These are phyloP conservation scores for Cepaea nemoralis DNA, from an alignment of 1,140 invertebrate genomes.

Conservation along the genomic window DNA sequence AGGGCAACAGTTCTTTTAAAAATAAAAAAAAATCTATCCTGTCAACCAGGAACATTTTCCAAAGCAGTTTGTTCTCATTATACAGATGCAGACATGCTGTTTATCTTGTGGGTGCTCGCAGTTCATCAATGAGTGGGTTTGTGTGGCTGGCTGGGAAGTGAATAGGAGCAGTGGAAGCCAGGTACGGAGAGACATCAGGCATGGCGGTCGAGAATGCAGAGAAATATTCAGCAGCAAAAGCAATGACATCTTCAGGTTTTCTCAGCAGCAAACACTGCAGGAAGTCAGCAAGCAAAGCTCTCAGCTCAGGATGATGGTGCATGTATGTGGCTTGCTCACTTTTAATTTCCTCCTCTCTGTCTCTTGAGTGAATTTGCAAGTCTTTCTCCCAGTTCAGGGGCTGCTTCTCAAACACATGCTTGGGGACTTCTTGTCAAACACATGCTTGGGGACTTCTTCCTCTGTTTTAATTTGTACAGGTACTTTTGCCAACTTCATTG, in stretches of 20 bases:
- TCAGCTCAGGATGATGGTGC: slow-evolving; percentile 70
- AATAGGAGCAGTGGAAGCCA: slow-evolving; percentile 62
- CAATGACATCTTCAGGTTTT: slow-evolving; percentile 70
- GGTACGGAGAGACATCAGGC: slow-evolving; percentile 61
- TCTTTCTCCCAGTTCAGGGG: slow-evolving; percentile 71
- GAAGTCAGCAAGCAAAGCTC: slow-evolving; percentile 70
- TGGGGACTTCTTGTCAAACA: slow-evolving; percentile 62
- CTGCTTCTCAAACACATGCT: slow-evolving; percentile 69
- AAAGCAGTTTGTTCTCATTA: too few relatives aligned
- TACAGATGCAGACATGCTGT: too few relatives aligned
- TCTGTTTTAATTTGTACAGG: slow-evolving; percentile 66
- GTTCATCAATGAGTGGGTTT: slow-evolving; percentile 65
- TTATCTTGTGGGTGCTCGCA: slow-evolving; percentile 59
- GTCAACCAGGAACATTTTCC: too few relatives aligned
- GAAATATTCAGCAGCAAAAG: slow-evolving; percentile 71
- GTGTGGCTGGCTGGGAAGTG: slow-evolving; percentile 65
- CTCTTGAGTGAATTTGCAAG: slow-evolving; percentile 70
- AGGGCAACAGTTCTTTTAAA: too few relatives aligned
- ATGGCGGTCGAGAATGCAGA: slow-evolving; percentile 67
- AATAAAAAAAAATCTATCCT: too few relatives aligned
- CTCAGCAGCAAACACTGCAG: slow-evolving; percentile 70
- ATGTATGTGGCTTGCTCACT: slow-evolving; percentile 69
- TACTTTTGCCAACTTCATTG: slow-evolving; percentile 66
- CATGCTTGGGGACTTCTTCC: slow-evolving; percentile 41
- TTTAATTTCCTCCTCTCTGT: slow-evolving; percentile 71